Evolutionary conservation across 2,888 invertebrate genomes (phyloP).

Genomic region (Campoplex capitator): DNA sequence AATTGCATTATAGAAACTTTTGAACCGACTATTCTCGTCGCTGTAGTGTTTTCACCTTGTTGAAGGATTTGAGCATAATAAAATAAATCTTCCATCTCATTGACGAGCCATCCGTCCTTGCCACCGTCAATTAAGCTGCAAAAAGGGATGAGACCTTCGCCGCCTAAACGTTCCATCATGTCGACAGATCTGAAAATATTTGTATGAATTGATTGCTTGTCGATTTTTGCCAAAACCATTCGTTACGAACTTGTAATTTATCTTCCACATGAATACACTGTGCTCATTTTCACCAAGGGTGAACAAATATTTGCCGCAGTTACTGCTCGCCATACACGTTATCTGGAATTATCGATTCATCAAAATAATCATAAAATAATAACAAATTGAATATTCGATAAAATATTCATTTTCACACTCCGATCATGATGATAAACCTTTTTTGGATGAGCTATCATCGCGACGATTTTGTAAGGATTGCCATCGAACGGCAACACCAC

Average conservation of each 20-base stretch:
- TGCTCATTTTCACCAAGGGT: conserved; percentile 86
- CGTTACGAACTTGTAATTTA: conserved; percentile 85
- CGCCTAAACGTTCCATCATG: conserved; percentile 85
- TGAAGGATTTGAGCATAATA: conserved; percentile 91
- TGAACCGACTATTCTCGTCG: conserved; percentile 87
- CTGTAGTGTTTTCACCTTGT: conserved; percentile 89
- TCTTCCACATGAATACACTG: conserved; percentile 87
- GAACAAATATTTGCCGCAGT: conserved; percentile 86
- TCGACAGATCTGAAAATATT: conserved; percentile 85
- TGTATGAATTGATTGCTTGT: background rate
- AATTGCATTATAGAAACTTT: conserved; percentile 88
- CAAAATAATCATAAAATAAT: background rate
- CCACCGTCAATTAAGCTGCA: conserved; percentile 90
- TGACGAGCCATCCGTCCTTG: conserved; percentile 89
- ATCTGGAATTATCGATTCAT: conserved; percentile 77
- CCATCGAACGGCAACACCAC: conserved; percentile 90
- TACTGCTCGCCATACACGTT: conserved; percentile 82
- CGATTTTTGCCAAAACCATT: background rate
- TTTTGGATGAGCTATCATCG: conserved; percentile 88
- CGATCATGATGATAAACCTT: conserved; percentile 84
- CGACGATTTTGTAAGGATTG: conserved; percentile 89
- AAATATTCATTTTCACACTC: background rate
- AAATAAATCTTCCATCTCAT: conserved; percentile 91
- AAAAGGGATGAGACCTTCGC: conserved; percentile 88
- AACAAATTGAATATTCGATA: background rate